Conservation (phyloP, 53 echinoderm and acorn worm species). For the Holothuria scabra region DNA sequence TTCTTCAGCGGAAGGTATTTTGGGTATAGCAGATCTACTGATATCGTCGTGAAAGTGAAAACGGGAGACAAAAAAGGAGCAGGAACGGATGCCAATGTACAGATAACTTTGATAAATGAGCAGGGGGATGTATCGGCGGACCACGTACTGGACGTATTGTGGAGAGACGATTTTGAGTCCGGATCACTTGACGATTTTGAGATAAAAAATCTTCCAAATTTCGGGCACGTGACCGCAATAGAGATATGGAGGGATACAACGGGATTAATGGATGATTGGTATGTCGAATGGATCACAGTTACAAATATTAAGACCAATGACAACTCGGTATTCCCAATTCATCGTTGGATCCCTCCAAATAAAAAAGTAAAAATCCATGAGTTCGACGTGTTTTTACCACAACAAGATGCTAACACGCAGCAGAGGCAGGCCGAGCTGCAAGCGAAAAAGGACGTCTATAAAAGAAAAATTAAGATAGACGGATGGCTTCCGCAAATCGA, state of each 20-base stretch:
- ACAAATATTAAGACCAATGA: constrained; percentile 39
- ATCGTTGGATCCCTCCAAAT: constrained; percentile 79
- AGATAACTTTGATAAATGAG: constrained; percentile 58
- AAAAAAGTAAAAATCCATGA: constrained; percentile 22
- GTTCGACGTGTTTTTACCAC: constrained; percentile 50
- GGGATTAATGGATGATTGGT: constrained; percentile 75
- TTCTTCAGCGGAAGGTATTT: background rate
- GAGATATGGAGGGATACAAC: constrained; percentile 80
- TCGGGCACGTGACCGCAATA: constrained; percentile 66
- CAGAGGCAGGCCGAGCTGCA: background rate
- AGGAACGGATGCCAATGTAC: constrained; percentile 79
- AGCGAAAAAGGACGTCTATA: background rate
- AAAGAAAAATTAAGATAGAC: background rate
- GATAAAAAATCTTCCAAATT: constrained; percentile 41
- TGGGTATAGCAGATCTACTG: background rate
- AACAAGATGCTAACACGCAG: constrained; percentile 23
- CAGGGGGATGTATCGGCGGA: constrained; percentile 53
- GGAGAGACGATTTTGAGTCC: constrained; percentile 75
- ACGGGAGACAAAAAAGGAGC: constrained; percentile 89
- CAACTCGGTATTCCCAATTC: constrained; percentile 69
- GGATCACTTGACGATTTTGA: constrained; percentile 60
- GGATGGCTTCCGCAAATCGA: constrained; percentile 26
- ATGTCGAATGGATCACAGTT: constrained; percentile 72
- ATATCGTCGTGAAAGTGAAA: constrained; percentile 58
- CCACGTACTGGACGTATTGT: constrained; percentile 58